Base-by-base conservation (phyloP, 2,797 vertebrate species). In the Salarias fasciatus region DNA sequence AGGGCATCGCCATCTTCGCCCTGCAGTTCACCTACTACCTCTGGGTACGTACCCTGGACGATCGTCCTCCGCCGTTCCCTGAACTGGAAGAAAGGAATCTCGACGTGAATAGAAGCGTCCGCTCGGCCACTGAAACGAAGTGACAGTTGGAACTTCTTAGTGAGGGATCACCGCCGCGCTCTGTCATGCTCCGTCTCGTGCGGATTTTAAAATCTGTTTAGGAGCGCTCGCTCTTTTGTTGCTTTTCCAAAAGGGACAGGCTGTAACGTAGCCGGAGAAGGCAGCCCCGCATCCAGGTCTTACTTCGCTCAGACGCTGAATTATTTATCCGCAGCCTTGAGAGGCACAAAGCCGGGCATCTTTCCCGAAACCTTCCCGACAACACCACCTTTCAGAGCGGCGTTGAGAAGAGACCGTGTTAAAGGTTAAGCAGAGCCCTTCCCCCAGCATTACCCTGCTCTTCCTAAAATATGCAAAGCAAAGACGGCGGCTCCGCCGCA, bases 1-100 rank as follows among this genome's bases (percentile, higher is more conserved):
- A 98, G 92, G 96, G 96, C 91, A 98, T 98, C 68, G 97, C 97
- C 86, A 98, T 99, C 92, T 98, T 98, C 87, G 96, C 97, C 79
- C 94, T 98, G 88, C 97, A 99, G 80, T 98, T 99, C 92, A 99
- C 97, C 63, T 99, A 99, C 91, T 99, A 98, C 87, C 94, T 99
- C 80, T 99, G 97, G 97, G 97, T 98, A 85, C 0, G 18, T 1
- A 11, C 42, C 3, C 18, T 2, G 3, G 18, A 3, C 18, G 18
- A 24, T 18, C n/a, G n/a, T n/a, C 18, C 18, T 24, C 24, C 24
- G 24, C 24, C 3, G 18, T 24, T 24, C 18, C 18, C 18, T 3
- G 18, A 24, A 3, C 24, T 24, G 18, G 24, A 24, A 24, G 18
- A 24, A n/a, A 24, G 18, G 18, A 24, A 24, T 24, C 18, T 24